phyloP scores from a whole-genome alignment of 1,140 invertebrate species.

The Rhyzopertha dominica region DNA sequence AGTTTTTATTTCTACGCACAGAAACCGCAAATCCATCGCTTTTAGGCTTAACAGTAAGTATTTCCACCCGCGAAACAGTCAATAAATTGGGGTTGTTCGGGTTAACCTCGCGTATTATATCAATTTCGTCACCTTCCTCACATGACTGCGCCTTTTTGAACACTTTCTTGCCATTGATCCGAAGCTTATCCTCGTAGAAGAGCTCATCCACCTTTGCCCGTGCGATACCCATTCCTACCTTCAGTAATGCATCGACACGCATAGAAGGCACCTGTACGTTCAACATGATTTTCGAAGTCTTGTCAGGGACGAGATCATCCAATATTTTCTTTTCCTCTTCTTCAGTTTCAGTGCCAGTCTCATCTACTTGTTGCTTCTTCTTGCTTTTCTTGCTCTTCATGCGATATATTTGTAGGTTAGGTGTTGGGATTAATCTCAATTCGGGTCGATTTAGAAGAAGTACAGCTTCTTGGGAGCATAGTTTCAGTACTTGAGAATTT shows the following conservation, averaged over 20 bases:
- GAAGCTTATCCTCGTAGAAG: constrained; percentile 63
- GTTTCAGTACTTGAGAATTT: no score
- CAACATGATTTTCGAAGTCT: constrained; percentile 54
- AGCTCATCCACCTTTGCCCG: constrained; percentile 62
- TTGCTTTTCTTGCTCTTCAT: constrained; percentile 23
- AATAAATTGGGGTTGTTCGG: constrained; percentile 56
- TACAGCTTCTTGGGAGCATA: no score
- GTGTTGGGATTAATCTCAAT: no score
- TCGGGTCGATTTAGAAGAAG: no score
- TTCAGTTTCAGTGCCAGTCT: constrained; percentile 19
- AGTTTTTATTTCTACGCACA: no score
- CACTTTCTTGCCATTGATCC: constrained; percentile 61
- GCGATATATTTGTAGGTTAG: no score
- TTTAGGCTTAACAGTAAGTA: no score
- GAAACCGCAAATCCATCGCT: no score
- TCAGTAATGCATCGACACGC: constrained; percentile 60
- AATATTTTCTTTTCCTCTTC: constrained; percentile 41
- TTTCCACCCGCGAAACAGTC: constrained; percentile 55
- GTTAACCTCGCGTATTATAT: constrained; percentile 56
- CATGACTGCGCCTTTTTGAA: constrained; percentile 58
- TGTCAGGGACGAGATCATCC: constrained; percentile 38
- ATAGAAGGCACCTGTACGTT: constrained; percentile 55
- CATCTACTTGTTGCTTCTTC: constrained; percentile 9
- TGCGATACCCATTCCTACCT: constrained; percentile 59
- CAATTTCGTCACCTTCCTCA: constrained; percentile 58